Percentiles rank a stretch among this genome's conserved stretches.
Evolutionary conservation across 2,888 invertebrate genomes (phyloP).

Genomic region (Hedya salicella): DNA sequence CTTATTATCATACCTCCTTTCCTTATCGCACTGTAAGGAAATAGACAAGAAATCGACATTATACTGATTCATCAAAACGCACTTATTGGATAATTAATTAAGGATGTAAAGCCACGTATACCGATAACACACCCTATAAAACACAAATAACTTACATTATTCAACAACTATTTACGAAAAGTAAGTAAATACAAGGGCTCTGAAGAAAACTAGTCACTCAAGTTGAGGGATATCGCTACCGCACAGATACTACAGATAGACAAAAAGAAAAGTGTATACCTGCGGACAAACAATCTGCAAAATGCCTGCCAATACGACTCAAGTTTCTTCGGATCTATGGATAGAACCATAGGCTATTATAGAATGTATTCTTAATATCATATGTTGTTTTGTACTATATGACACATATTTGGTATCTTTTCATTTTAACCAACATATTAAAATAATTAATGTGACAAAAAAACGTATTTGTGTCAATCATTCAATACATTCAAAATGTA

Average conservation of each 20-base stretch:
- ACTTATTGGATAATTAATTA: conserved; percentile 42
- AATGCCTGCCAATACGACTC: conserved; percentile 15
- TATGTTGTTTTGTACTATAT: not conserved
- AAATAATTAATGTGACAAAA: not conserved
- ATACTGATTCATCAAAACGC: conserved; percentile 57
- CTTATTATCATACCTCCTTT: conserved; percentile 67
- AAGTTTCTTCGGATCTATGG: not conserved
- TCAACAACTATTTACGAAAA: conserved; percentile 38
- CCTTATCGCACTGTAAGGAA: conserved; percentile 78
- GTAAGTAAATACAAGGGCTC: conserved; percentile 39
- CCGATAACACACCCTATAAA: conserved; percentile 17
- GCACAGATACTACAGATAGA: conserved; percentile 26
- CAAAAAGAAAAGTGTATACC: conserved; percentile 19
- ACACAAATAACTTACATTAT: conserved; percentile 33
- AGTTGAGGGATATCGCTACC: conserved; percentile 33
- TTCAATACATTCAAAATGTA: not conserved
- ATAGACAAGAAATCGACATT: conserved; percentile 63
- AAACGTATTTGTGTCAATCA: not conserved
- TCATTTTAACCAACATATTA: not conserved
- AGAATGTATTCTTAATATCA: not conserved
- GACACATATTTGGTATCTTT: not conserved
- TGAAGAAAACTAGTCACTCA: conserved; percentile 39
- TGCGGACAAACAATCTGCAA: conserved; percentile 22
- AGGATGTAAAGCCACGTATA: conserved; percentile 38
- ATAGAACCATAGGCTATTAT: conserved; percentile 3